Percentiles rank a stretch among this genome's conserved stretches.
Evolutionary conservation across 2,888 invertebrate species (phyloP).

Genomic region (Selenia dentaria): DNA sequence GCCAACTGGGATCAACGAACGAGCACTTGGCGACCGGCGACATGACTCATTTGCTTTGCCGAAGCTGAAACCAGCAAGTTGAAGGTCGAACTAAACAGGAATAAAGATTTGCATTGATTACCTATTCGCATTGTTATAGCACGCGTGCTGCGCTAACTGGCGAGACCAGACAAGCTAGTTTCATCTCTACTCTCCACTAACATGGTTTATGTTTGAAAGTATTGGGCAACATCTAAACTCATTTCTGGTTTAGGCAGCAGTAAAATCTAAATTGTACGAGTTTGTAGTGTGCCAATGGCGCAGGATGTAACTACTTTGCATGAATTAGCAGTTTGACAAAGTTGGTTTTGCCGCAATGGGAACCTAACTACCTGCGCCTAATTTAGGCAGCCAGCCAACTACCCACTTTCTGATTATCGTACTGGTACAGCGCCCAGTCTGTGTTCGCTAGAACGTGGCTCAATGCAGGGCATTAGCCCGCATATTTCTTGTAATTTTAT

Average conservation of each 20-base stretch:
- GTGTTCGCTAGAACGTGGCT: not conserved
- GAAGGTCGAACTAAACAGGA: conserved; percentile 41
- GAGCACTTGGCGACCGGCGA: conserved; percentile 25
- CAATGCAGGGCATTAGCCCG: conserved; percentile 8
- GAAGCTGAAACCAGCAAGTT: conserved; percentile 34
- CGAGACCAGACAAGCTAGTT: conserved; percentile 15
- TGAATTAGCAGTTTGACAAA: conserved; percentile 20
- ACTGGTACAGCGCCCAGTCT: not conserved
- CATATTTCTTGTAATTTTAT: conserved; percentile 7
- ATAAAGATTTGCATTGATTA: conserved; percentile 47
- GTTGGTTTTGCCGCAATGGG: conserved; percentile 7
- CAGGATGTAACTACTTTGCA: conserved; percentile 18
- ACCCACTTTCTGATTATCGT: not conserved
- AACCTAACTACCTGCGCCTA: conserved; percentile 3
- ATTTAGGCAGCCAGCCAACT: not conserved
- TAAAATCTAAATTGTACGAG: conserved; percentile 10
- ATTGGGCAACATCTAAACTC: conserved; percentile 2
- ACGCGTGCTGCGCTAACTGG: conserved; percentile 17
- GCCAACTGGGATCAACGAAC: conserved; percentile 35
- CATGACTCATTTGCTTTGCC: conserved; percentile 46
- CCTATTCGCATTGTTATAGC: conserved; percentile 45
- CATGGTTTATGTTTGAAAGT: conserved; percentile 4
- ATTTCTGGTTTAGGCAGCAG: conserved; percentile 12
- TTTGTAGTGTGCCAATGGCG: not conserved
- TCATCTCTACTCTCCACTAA: conserved; percentile 7